Evolutionary conservation across 35 echinoderm and acorn worm genomes (phyloP), one percentile per base, ranked within the genome.

Genomic region (Amphiura filiformis): DNA sequence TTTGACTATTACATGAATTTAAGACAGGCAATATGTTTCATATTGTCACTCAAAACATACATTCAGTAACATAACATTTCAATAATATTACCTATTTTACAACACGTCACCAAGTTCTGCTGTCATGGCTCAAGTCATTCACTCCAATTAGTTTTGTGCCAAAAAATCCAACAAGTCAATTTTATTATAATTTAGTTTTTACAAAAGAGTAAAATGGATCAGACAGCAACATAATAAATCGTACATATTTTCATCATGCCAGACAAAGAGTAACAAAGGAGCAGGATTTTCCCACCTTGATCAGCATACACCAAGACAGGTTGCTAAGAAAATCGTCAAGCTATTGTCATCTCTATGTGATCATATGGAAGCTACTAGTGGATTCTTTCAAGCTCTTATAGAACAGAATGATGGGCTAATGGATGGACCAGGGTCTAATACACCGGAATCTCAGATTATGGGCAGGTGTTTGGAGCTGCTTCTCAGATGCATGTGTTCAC

Each of bases 311-410:
- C 39, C 84, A 9, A 42, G 78, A 12, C 83, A 97, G 65, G 88
- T 93, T 79, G 95, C 92, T 7, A 93, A 93, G 88, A 97, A 90
- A 82, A 38, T 81, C 13, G 32, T 95, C 80, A 99, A 99, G 40
- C 84, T 94, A 31, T 76, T 94, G 35, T 90, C 92, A n/a, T 81
- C 80, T 56, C 76, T 99, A 36, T 94, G 90, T 78, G 86, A 95
- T 13, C 96, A 99, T 61, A 81, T 99, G 38, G 96, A 99, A 65
- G 79, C 87, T 38, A 94, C 96, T n/a, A 94, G 93, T 84, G 88
- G 26, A 18, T 95, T 85, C 82, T 95, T 95, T 81, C 90, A 99
- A 90, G 75, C 90, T 32, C 78, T 98, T 37, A 84, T 88, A 20
- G 87, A 86, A 14, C 38, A 92, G 32, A 94, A 94, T 90, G 96